These are phyloP conservation scores for Agapostemon virescens DNA, from an alignment of 2,888 invertebrate species.

Conservation along the genomic window DNA sequence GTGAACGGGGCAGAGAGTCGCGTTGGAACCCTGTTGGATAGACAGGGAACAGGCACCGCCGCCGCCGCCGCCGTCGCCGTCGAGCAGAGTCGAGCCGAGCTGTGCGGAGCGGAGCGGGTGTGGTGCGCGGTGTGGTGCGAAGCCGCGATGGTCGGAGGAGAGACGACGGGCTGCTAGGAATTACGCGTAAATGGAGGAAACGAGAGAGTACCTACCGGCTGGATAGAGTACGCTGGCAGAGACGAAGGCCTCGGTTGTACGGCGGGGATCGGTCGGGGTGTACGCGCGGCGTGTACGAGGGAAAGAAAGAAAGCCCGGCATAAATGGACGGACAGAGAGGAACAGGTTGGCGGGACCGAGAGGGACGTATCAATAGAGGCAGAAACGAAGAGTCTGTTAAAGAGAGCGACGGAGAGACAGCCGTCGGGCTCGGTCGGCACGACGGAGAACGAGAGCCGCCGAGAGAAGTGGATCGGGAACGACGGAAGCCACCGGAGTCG, in stretches of 20 bases:
- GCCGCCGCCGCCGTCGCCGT: not conserved
- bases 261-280: constrained; percentile 29
- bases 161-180: constrained; percentile 15
- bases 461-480: constrained; percentile 6
- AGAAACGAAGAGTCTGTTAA: constrained; percentile 41
- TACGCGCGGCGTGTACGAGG: constrained; percentile 6
- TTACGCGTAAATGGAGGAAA: constrained; percentile 45
- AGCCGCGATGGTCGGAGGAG: not conserved
- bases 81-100: not conserved
- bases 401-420: constrained; percentile 11
- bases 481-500: not conserved
- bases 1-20: constrained; percentile 33
- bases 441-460: constrained; percentile 24
- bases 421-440: not conserved
- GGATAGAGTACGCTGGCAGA: constrained; percentile 27
- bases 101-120: not conserved
- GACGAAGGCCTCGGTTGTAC: constrained; percentile 33
- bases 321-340: constrained; percentile 31
- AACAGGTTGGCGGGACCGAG: constrained; percentile 10
- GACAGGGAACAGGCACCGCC: not conserved
- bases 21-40: not conserved
- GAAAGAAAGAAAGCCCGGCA: constrained; percentile 32
- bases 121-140: not conserved
- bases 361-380: constrained; percentile 33
- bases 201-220: constrained; percentile 27